These are phyloP conservation scores for Apodemus sylvaticus DNA, from an alignment of 2,113 vertebrate species.

Conservation along the genomic window DNA sequence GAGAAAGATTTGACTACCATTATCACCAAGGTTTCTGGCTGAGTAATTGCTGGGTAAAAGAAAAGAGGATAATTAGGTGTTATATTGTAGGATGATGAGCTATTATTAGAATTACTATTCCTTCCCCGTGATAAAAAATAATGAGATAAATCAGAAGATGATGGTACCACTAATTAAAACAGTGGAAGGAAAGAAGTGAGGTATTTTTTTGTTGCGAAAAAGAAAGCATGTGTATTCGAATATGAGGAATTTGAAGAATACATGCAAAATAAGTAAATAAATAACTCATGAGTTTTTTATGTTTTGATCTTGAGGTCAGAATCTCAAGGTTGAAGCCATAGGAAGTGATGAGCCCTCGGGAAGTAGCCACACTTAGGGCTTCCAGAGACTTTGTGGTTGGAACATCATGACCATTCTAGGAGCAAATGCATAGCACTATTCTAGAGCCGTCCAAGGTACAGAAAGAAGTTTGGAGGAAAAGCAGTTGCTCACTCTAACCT, in stretches of 20 bases:
- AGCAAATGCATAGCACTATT: neutral
- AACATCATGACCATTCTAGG: neutral
- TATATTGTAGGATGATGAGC: neutral
- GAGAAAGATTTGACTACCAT: neutral
- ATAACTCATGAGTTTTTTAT: neutral
- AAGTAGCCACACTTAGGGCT: neutral
- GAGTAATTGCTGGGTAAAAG: slow-evolving; percentile 7
- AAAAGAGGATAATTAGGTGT: neutral
- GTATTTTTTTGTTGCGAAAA: neutral
- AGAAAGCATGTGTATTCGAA: neutral
- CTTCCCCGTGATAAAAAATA: neutral
- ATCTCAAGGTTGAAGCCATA: neutral
- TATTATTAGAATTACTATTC: slow-evolving; percentile 36
- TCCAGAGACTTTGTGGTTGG: neutral
- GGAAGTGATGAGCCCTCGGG: neutral
- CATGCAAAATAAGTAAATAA: neutral
- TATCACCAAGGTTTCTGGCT: neutral
- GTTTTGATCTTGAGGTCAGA: neutral
- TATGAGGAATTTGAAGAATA: neutral
- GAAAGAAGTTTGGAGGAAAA: neutral
- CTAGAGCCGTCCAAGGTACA: too few relatives aligned
- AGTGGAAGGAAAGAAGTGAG: neutral
- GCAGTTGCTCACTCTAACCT: neutral
- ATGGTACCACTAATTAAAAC: neutral
- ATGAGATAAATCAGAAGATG: neutral